A percentile compares a stretch with the other conserved stretches of the same genome.
Evolutionary conservation across 37 sponge, comb jelly and placozoan species (phyloP).

Genomic region (Geodia barretti): DNA sequence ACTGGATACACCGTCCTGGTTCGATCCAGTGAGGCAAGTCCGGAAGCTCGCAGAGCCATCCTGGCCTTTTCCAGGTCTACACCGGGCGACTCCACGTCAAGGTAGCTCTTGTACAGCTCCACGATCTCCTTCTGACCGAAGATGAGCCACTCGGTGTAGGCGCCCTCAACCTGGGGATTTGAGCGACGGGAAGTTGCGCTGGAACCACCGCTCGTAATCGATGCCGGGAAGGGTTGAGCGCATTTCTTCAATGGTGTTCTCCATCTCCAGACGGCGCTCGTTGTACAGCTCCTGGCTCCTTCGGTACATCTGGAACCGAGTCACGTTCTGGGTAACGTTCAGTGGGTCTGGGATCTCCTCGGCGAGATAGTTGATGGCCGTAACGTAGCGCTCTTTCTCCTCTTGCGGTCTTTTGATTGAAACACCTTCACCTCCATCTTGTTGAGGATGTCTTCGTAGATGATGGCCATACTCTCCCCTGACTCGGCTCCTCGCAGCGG

Average conservation of each 20-base stretch:
- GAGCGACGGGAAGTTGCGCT: constrained; percentile 49
- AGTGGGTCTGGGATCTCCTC: constrained; percentile 39
- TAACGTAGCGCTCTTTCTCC: constrained; percentile 3
- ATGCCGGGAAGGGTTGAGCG: neutral
- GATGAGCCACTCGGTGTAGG: constrained; percentile 59
- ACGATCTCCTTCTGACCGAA: constrained; percentile 60
- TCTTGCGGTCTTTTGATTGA: constrained; percentile 3
- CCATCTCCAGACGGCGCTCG: constrained; percentile 37
- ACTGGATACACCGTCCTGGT: constrained; percentile 63
- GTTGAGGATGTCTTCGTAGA: constrained; percentile 11
- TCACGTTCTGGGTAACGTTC: constrained; percentile 7
- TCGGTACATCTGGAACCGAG: constrained; percentile 36
- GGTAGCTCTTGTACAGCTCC: constrained; percentile 26
- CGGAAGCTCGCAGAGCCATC: constrained; percentile 43
- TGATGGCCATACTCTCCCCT: constrained; percentile 14
- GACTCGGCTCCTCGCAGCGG: constrained; percentile 36
- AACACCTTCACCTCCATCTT: constrained; percentile 18
- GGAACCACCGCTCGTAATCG: constrained; percentile 68
- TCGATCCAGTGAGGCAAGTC: constrained; percentile 58
- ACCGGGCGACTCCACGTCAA: constrained; percentile 50
- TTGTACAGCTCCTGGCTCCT: constrained; percentile 42
- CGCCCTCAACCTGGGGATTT: constrained; percentile 51
- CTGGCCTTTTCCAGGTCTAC: constrained; percentile 42
- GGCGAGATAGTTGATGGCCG: constrained; percentile 20
- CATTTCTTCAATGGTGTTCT: constrained; percentile 36